Evolutionary conservation across 2,113 vertebrate species (phyloP), one percentile per base, ranked within the genome.

Genomic region (Rhabdomys dilectus): DNA sequence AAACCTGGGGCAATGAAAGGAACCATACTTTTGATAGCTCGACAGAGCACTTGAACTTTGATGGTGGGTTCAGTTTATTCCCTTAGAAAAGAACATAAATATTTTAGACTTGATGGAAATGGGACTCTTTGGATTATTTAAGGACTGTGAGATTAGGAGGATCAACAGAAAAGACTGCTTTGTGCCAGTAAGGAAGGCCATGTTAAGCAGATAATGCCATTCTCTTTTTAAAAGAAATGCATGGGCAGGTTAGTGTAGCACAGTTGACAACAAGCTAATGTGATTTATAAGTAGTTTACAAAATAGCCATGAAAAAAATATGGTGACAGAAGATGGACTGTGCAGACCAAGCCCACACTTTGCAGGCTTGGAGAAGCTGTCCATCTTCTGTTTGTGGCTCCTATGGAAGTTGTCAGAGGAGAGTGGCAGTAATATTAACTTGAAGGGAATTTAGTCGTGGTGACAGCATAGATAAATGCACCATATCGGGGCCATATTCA

Each of bases 271-370:
- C 13, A 60, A 87, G 42, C 51, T 48, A 34, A 87, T 64, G n/a
- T 78, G 90, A 96, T 66, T 96, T 90, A 45, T 93, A 91, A 62
- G 7, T 45, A 77, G 75, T 94, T 96, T 84, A 77, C 6, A 96
- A 91, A 95, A 88, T 12, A 86, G 66, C 68, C 21, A 22, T n/a
- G 68, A 17, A 22, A 48, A 48, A 66, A 94, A 80, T 24, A 42
- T 1, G 81, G 5, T 62, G 53, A 26, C 26, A 2, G 16, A 89
- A 84, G 85, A 84, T 72, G 45, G 62, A 88, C 76, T 86, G 34
- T 19, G 34, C 76, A 60, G 53, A 86, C n/a, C 84, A 58, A 78
- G 19, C 21, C 6, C 26, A n/a, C 5, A 26, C 10, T 76, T 45
- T 66, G 31, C 10, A 87, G 34, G 19, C 78, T 91, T 81, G 75